Conservation (phyloP, 1,140 invertebrate species). For the Capitella teleta region DNA sequence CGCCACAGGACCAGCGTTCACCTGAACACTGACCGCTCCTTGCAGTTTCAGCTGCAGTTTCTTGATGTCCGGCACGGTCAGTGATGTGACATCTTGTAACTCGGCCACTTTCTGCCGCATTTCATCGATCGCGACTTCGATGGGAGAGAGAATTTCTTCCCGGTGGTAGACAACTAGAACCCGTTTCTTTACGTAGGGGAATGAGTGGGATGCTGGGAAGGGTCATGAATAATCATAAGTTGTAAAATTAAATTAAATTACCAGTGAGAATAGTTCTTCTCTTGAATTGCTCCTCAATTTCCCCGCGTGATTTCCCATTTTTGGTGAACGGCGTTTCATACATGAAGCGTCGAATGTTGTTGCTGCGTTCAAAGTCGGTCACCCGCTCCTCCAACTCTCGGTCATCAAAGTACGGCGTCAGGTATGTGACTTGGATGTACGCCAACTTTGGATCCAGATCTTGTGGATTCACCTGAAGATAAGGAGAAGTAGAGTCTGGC, state of each 20-base stretch:
- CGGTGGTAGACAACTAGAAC: constrained; percentile 62
- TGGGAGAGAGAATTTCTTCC: constrained; percentile 71
- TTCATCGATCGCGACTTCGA: constrained; percentile 87
- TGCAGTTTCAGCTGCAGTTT: constrained; percentile 79
- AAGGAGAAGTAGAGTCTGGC: neutral
- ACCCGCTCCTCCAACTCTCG: constrained; percentile 45
- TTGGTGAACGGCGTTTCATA: constrained; percentile 87
- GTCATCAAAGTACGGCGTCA: constrained; percentile 66
- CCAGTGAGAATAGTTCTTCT: constrained; percentile 66
- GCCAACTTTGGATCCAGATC: constrained; percentile 71
- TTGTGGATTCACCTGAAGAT: constrained; percentile 55
- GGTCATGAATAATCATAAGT: neutral
- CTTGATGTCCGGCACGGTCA: constrained; percentile 69
- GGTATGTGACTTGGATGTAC: constrained; percentile 84
- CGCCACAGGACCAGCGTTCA: constrained; percentile 86
- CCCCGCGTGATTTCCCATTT: constrained; percentile 61
- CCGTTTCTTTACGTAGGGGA: constrained; percentile 85
- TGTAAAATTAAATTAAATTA: constrained; percentile 12
- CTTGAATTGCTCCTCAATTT: constrained; percentile 77
- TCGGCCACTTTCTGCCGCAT: constrained; percentile 73
- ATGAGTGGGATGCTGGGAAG: constrained; percentile 45
- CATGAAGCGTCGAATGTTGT: constrained; percentile 77
- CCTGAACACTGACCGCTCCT: constrained; percentile 76
- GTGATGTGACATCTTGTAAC: constrained; percentile 69
- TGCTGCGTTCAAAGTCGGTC: constrained; percentile 75